Evolutionary conservation across 92 coral and sea anemone species (phyloP), one percentile per base, ranked within the genome.

Genomic region (Heliopora coerulea): DNA sequence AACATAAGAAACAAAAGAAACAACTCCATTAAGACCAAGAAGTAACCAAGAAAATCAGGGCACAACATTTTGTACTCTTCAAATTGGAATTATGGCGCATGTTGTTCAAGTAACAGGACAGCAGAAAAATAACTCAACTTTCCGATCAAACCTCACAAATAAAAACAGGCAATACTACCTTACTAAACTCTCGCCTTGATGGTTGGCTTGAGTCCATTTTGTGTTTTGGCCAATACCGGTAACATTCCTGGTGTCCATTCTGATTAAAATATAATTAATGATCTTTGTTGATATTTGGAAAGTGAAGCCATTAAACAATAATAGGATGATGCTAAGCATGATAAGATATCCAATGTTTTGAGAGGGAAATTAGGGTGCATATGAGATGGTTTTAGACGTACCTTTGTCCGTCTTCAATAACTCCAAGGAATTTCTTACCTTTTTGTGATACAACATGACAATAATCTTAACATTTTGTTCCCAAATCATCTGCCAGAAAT

Each of bases 401-500:
- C n/a, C n/a, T n/a, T n/a, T n/a, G n/a, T n/a, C n/a, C n/a, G n/a
- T n/a, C n/a, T n/a, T n/a, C n/a, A n/a, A n/a, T n/a, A n/a, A n/a
- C n/a, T n/a, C n/a, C n/a, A n/a, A n/a, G n/a, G n/a, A n/a, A n/a
- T n/a, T n/a, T n/a, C 79, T 44, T 40, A 90, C 98, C 88, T 88
- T 88, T 69, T 88, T 88, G 32, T 90, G 89, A 0, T 91, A 88
- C 62, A 96, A 96, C 87, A 89, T 91, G 65, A 90, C 95, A 52
- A 93, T 80, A 30, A 93, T 76, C 52, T 56, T 78, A n/a, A 90
- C 89, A 80, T 93, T 79, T 66, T 93, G 96, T 72, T 93, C 98
- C 98, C 96, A 93, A 33, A 88, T 78, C 98, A 93, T 93, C 75
- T 93, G 98, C 93, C 96, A 88, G 85, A 93, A 93, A 56, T 93